Evolutionary conservation across 2,888 invertebrate genomes (phyloP), one percentile per base, ranked within the genome.

Genomic region (Hylaea fasciaria): DNA sequence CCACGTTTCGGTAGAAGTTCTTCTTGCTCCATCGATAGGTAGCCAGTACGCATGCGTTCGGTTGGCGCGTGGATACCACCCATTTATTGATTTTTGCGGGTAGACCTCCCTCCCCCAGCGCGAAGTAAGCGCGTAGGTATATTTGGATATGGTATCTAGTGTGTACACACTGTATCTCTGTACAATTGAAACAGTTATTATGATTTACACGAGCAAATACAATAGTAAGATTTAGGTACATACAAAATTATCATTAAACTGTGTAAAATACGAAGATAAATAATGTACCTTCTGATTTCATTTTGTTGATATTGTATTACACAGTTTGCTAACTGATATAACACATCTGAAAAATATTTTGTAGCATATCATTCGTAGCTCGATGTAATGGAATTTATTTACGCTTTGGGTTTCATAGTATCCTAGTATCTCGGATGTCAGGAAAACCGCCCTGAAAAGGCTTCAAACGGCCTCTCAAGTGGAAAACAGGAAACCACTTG

Each of bases 21-120:
- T 13, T 41, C 66, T 37, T 12, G 51, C 44, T 29, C 40, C 53
- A 14, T 10, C 17, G 32, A 28, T 57, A 3, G 13, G 1, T 41
- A 45, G 10, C 8, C 37, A 63, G 14, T 60, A 77, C 89, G 89
- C 89, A 84, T 83, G 89, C 87, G 89, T 70, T 14, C n/a, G 13
- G n/a, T n/a, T n/a, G n/a, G 14, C n/a, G 22, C 41, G 43, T 39
- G 50, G 28, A 5, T 40, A 35, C 46, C 44, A 51, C 54, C 57
- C 17, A 43, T 47, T 37, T 81, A 85, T 84, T 73, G 84, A 85
- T 83, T 82, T 80, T 74, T 62, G 65, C 56, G 62, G 49, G 44
- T 37, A 37, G 28, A 35, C 61, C 59, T 70, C 68, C 63, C 55
- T 5, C 22, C 5, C 22, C 3, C 28, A 48, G 3, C 32, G 32